These are phyloP conservation scores for Paralvinella palmiformis DNA, from an alignment of 1,140 invertebrate species.

Conservation along the genomic window DNA sequence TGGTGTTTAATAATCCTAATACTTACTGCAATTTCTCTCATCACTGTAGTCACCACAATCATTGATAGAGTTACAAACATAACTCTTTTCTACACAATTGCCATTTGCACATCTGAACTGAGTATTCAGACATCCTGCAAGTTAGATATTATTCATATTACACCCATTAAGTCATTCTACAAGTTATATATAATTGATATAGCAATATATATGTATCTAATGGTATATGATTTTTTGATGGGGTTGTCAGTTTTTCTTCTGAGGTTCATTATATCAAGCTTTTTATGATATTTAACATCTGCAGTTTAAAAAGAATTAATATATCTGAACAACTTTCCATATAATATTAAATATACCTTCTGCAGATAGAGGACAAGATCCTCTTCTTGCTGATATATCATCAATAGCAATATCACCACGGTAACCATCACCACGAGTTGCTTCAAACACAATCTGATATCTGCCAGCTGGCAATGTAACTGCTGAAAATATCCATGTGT, in stretches of 20 bases:
- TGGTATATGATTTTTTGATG: too few species aligned
- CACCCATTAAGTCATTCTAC: too few species aligned
- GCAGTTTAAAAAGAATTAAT: too few species aligned
- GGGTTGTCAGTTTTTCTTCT: too few species aligned
- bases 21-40: constrained; percentile 12
- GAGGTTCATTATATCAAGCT: too few species aligned
- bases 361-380: constrained; percentile 1
- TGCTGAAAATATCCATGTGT: not conserved
- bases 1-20: too few species aligned
- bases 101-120: constrained; percentile 8
- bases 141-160: too few species aligned
- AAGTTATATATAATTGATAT: too few species aligned
- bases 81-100: not conserved
- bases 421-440: not conserved
- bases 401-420: constrained; percentile 5
- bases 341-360: too few species aligned
- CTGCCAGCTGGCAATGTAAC: not conserved
- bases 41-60: constrained; percentile 16
- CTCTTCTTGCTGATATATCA: constrained; percentile 1
- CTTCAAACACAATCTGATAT: not conserved
- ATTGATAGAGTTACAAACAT: not conserved
- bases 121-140: not conserved
- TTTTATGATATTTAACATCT: too few species aligned
- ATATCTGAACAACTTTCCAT: too few species aligned
- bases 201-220: too few species aligned